Conservation (phyloP, 30 jellyfish, hydroid and myxozoan species). For the Aurelia aurita region DNA sequence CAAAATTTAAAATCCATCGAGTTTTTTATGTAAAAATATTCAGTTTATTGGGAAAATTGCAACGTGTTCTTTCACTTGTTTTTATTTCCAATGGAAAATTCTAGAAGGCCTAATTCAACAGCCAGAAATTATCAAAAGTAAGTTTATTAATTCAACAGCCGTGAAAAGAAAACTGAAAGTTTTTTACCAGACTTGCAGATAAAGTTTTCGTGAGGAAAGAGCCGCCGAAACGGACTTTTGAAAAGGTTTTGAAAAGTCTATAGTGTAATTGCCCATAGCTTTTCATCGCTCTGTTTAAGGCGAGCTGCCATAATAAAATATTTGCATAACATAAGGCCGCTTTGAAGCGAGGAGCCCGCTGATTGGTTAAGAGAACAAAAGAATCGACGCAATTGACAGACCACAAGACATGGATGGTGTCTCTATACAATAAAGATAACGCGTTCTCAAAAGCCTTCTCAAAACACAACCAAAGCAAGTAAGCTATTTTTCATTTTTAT, state of each 20-base stretch:
- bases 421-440: conserved; percentile 51
- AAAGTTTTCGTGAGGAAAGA: background rate
- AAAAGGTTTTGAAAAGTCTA: background rate
- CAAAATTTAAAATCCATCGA: too few relatives aligned
- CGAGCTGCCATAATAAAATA: conserved; percentile 44
- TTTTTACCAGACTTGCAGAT: background rate
- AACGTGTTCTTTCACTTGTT: too few relatives aligned
- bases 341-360: conserved; percentile 4
- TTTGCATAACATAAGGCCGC: conserved; percentile 75
- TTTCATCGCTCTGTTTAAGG: conserved; percentile 46
- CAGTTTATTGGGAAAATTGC: too few relatives aligned
- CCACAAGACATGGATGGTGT: conserved; percentile 92
- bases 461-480: conserved; percentile 57
- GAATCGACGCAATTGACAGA: conserved; percentile 85
- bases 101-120: too few relatives aligned
- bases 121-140: too few relatives aligned
- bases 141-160: too few relatives aligned
- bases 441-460: conserved; percentile 45
- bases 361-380: conserved; percentile 78
- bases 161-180: background rate
- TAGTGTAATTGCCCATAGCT: background rate
- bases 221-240: too few relatives aligned
- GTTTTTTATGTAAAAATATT: too few relatives aligned
- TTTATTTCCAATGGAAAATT: too few relatives aligned
- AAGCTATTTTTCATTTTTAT: conserved; percentile 28